A percentile compares a stretch with the other conserved stretches of the same genome.
Evolutionary conservation across 2,113 vertebrate species (phyloP).

Genomic region (Parotia lawesii): DNA sequence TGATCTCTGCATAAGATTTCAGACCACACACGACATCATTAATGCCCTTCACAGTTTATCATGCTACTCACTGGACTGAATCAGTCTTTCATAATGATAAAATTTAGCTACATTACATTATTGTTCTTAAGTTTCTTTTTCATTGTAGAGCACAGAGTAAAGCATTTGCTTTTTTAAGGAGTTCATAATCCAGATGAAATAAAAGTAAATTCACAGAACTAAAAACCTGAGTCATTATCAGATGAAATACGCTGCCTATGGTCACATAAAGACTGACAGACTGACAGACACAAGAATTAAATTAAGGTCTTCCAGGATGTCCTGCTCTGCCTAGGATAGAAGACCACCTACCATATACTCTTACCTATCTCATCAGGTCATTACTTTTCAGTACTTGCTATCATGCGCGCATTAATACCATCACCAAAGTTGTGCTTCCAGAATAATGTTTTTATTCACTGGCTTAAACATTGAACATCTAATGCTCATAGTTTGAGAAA

Average conservation of each 20-base stretch:
- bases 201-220: neutral
- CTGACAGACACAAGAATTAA: neutral
- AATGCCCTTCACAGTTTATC: conserved; percentile 26
- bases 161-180: neutral
- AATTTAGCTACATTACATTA: neutral
- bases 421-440: neutral
- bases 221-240: neutral
- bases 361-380: neutral
- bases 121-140: neutral
- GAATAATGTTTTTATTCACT: neutral
- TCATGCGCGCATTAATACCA: neutral
- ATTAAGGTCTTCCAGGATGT: neutral
- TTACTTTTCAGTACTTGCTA: neutral
- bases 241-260: neutral
- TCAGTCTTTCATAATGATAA: neutral
- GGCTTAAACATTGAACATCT: neutral
- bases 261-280: neutral
- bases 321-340: neutral
- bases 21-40: conserved; percentile 20
- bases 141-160: neutral
- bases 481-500: neutral
- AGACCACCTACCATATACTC: neutral
- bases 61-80: neutral
- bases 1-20: conserved; percentile 42
- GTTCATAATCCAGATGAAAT: neutral